phyloP scores from a whole-genome alignment of 1,140 invertebrate genomes.

The Choristoneura fumiferana region DNA sequence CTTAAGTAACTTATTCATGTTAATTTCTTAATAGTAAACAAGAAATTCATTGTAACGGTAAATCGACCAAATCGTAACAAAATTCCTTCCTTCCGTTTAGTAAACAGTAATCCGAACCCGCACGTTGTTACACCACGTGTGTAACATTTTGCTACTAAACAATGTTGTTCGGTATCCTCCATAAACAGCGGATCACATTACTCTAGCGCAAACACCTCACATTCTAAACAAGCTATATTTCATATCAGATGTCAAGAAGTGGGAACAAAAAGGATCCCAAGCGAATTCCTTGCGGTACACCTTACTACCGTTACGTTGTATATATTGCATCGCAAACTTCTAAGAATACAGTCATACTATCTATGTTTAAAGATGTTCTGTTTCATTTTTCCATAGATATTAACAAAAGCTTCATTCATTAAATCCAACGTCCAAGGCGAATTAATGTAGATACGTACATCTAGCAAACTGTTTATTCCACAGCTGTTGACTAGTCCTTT shows the following conservation, averaged over 20 bases:
- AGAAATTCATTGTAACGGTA: too few species aligned
- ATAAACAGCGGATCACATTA: not conserved
- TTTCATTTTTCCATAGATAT: too few species aligned
- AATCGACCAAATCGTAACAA: not conserved
- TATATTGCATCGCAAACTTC: too few species aligned
- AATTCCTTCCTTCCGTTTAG: slow-evolving; percentile 13
- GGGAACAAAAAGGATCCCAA: slow-evolving; percentile 10
- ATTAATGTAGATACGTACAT: too few species aligned
- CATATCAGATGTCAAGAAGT: slow-evolving; percentile 1
- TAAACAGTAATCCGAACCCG: not conserved
- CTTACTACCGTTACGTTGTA: not conserved
- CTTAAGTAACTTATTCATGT: too few species aligned
- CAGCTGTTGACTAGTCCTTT: too few species aligned
- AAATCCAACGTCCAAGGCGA: too few species aligned
- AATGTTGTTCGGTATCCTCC: not conserved
- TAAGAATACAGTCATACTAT: too few species aligned
- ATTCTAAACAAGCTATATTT: not conserved
- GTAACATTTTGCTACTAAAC: slow-evolving; percentile 2
- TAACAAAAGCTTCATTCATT: too few species aligned
- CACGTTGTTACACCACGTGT: slow-evolving; percentile 9
- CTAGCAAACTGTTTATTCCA: too few species aligned
- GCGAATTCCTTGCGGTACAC: slow-evolving; percentile 13
- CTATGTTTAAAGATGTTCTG: too few species aligned
- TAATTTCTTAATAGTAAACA: too few species aligned
- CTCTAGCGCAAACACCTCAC: not conserved